Base-by-base conservation (phyloP, 2,888 invertebrate species). In the Carcina quercana region DNA sequence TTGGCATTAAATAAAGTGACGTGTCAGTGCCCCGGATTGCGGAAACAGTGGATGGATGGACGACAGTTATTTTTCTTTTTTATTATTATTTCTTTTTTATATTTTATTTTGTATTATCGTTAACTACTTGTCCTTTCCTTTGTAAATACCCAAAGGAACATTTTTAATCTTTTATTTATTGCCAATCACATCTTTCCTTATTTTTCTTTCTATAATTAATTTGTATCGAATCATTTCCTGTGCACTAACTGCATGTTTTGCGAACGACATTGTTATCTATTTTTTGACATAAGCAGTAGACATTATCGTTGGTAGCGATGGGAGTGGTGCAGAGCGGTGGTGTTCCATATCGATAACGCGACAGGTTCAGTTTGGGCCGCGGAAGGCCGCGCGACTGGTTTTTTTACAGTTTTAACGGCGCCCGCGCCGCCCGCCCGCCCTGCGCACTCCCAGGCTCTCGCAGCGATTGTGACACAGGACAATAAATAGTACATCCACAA, bases 381-480 rank as follows among this genome's bases (percentile, higher is more conserved):
- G 61, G 73, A 72, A 76, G 74, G 79, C 70, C 76, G 69, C 43
- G 45, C 49, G 70, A 74, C 76, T 59, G 71, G 79, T 80, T 79
- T 67, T 35, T 79, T 78, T 78, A 80, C 78, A 79, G 78, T 78
- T 80, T 71, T 76, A 82, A 80, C 80, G 80, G 74, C 66, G 67
- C 61, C 47, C 50, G 54, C 62, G 58, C 46, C 50, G 2, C 5
- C 24, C 24, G 51, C 53, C 50, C 8, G 20, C 20, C 10, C n/a
- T 10, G 8, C 8, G 8, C 20, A 20, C 20, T 20, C 20, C 20
- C n/a, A n/a, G n/a, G n/a, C n/a, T n/a, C n/a, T n/a, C n/a, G n/a
- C n/a, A n/a, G n/a, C n/a, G n/a, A n/a, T n/a, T n/a, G n/a, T n/a
- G n/a, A n/a, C n/a, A n/a, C n/a, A n/a, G n/a, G n/a, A n/a, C n/a